phyloP scores from a whole-genome alignment of 2,888 invertebrate species.

The Acleris literana region DNA sequence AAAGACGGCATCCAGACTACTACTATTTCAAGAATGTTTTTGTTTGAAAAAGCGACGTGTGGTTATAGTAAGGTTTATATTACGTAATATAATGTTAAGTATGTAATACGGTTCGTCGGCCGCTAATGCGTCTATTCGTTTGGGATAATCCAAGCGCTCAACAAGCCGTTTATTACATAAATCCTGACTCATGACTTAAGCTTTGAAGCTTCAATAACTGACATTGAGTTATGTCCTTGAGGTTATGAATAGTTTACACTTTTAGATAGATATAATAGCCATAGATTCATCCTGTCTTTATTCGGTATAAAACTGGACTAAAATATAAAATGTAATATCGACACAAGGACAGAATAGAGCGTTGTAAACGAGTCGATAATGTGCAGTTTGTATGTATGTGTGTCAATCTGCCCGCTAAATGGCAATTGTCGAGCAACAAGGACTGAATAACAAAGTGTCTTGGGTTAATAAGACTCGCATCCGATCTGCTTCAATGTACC shows the following conservation, averaged over 20 bases:
- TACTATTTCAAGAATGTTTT: slow-evolving; percentile 30
- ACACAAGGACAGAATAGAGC: slow-evolving; percentile 12
- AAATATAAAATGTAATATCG: slow-evolving; percentile 13
- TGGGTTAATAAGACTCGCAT: slow-evolving; percentile 1
- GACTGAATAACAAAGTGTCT: slow-evolving; percentile 5
- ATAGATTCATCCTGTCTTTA: background rate
- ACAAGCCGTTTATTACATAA: slow-evolving; percentile 2
- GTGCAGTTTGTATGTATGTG: slow-evolving; percentile 33
- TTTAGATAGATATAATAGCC: background rate
- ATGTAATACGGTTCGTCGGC: slow-evolving; percentile 4
- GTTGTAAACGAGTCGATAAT: slow-evolving; percentile 25
- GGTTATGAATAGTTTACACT: slow-evolving; percentile 11
- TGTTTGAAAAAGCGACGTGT: slow-evolving; percentile 27
- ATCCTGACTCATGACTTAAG: slow-evolving; percentile 3
- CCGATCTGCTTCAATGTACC: slow-evolving; percentile 11
- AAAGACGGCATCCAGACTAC: slow-evolving; percentile 19
- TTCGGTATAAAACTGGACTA: background rate
- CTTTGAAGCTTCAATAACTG: background rate
- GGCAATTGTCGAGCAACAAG: slow-evolving; percentile 24
- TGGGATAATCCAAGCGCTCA: slow-evolving; percentile 14
- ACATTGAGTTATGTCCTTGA: slow-evolving; percentile 10
- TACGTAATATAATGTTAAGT: slow-evolving; percentile 1
- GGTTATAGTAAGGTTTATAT: slow-evolving; percentile 14
- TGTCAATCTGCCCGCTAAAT: slow-evolving; percentile 26
- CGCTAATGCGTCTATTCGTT: slow-evolving; percentile 11